These are phyloP conservation scores for Xestoiulus laeticollis DNA, from an alignment of 2,888 invertebrate species.

Conservation along the genomic window DNA sequence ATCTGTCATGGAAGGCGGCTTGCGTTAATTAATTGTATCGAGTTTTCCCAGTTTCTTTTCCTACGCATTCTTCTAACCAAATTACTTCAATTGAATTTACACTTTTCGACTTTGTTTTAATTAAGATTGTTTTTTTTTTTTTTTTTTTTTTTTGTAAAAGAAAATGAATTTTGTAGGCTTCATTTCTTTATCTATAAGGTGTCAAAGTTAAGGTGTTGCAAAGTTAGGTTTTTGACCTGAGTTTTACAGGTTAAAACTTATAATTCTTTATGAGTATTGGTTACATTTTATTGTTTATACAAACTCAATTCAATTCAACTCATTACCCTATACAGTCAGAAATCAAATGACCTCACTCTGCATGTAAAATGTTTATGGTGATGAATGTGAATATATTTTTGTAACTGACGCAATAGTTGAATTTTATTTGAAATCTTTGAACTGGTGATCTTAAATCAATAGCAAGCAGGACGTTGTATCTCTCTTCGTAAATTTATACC, in stretches of 20 bases:
- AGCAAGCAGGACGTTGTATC: background rate
- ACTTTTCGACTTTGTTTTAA: constrained; percentile 28
- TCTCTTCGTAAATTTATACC: background rate
- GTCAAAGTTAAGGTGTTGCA: background rate
- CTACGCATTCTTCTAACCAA: background rate
- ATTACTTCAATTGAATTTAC: constrained; percentile 36
- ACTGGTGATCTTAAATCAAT: background rate
- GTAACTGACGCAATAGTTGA: background rate
- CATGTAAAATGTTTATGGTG: no score
- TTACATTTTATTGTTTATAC: no score
- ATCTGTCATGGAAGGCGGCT: background rate
- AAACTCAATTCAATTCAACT: no score
- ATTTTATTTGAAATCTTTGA: background rate
- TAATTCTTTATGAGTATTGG: background rate
- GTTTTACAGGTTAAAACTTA: background rate
- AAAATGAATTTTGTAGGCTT: background rate
- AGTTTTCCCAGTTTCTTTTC: background rate
- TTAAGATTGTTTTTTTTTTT: no score
- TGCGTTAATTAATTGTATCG: constrained; percentile 35
- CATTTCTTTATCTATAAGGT: background rate
- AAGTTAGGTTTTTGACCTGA: background rate
- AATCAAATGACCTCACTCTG: no score
- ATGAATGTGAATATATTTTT: background rate
- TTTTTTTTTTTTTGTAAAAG: background rate
- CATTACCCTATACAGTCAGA: no score